These are phyloP conservation scores for Larimichthys crocea DNA, from an alignment of 2,113 vertebrate genomes.

Conservation along the genomic window DNA sequence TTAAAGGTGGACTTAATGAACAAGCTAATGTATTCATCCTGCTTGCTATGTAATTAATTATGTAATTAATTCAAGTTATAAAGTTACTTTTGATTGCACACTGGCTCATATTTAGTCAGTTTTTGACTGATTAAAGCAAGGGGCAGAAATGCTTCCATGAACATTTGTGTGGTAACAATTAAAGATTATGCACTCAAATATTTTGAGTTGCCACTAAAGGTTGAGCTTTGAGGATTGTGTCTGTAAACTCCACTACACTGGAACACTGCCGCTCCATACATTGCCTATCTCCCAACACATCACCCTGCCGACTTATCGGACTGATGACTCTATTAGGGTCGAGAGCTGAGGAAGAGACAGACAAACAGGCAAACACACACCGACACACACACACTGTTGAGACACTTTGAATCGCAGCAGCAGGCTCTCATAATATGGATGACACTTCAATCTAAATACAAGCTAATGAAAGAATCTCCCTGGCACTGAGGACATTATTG, in stretches of 20 bases:
- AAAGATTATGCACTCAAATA: no score
- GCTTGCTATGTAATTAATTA: no score
- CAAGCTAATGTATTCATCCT: no score
- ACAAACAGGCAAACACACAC: conserved; percentile 19
- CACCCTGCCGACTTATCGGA: conserved; percentile 22
- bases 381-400: conserved; percentile 17
- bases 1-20: no score
- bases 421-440: conserved; percentile 50
- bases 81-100: no score
- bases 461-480: conserved; percentile 69
- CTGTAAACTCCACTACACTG: neutral
- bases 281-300: conserved; percentile 13
- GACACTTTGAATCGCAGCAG: conserved; percentile 16
- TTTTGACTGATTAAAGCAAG: no score
- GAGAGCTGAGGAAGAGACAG: conserved; percentile 10
- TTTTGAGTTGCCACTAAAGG: neutral
- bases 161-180: neutral
- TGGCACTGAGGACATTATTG: conserved; percentile 66
- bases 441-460: conserved; percentile 71
- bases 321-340: conserved; percentile 28
- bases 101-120: no score
- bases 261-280: neutral
- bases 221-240: neutral
- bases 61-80: no score
- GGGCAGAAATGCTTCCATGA: no score